phyloP scores from a whole-genome alignment of 2,888 invertebrate genomes.

The Chironomus riparius region DNA sequence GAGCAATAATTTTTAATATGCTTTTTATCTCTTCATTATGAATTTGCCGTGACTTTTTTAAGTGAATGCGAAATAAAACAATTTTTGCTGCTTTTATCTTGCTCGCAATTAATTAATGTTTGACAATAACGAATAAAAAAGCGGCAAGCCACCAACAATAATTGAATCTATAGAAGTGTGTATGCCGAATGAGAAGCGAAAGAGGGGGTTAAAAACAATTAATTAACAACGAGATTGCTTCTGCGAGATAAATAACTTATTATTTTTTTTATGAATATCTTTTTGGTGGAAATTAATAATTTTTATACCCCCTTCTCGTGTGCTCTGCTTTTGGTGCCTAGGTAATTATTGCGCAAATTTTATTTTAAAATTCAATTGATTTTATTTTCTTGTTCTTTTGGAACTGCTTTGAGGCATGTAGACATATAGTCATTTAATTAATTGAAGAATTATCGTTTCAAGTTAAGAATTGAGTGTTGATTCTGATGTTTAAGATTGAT shows the following conservation, averaged over 20 bases:
- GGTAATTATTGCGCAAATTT: too few relatives aligned
- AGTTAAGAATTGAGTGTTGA: too few relatives aligned
- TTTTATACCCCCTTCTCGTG: too few relatives aligned
- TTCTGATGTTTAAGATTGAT: too few relatives aligned
- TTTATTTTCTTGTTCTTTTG: too few relatives aligned
- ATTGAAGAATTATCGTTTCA: too few relatives aligned
- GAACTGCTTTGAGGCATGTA: too few relatives aligned
- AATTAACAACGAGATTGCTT: slow-evolving; percentile 16
- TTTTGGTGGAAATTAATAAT: too few relatives aligned
- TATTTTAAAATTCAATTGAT: too few relatives aligned
- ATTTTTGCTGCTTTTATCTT: slow-evolving; percentile 11
- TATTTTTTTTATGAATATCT: neutral
- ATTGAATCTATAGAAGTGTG: neutral
- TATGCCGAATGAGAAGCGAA: neutral
- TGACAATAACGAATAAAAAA: slow-evolving; percentile 1
- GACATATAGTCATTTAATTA: too few relatives aligned
- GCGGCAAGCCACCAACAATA: neutral
- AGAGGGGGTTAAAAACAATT: slow-evolving; percentile 9
- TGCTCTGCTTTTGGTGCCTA: too few relatives aligned
- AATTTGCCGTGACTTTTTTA: neutral
- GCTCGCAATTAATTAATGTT: slow-evolving; percentile 17
- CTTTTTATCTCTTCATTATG: slow-evolving; percentile 26
- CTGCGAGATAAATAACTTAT: neutral
- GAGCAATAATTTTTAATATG: slow-evolving; percentile 27
- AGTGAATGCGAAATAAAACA: neutral